phyloP scores from a whole-genome alignment of 2,113 vertebrate species.

The Galbula dea region DNA sequence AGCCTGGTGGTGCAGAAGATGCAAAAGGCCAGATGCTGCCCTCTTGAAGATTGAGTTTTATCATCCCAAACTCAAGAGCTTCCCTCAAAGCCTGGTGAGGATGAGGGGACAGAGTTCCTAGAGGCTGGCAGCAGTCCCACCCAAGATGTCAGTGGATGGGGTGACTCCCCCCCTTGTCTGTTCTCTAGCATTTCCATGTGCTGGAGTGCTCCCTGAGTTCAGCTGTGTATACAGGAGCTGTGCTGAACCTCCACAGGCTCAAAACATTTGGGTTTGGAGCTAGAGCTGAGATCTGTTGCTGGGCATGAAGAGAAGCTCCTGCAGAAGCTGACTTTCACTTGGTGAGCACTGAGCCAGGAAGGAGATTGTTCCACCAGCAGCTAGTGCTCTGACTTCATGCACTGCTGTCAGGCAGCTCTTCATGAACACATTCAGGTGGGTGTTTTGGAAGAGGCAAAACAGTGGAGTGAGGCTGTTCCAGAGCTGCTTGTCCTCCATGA shows the following conservation, averaged over 20 bases:
- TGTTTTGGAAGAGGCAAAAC: background rate
- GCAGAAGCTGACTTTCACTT: background rate
- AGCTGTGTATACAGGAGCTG: background rate
- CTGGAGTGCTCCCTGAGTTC: background rate
- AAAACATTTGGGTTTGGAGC: background rate
- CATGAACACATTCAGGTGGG: background rate
- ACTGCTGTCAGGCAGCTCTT: background rate
- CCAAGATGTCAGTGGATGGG: no score
- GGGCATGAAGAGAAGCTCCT: background rate
- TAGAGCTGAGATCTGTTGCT: background rate
- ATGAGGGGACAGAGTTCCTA: background rate
- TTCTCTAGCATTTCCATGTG: background rate
- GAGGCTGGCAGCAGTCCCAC: background rate
- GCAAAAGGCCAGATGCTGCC: background rate
- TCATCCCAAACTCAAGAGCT: fast-evolving
- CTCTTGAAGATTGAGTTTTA: background rate
- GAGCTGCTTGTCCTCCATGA: background rate
- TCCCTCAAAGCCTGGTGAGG: background rate
- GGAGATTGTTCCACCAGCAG: background rate
- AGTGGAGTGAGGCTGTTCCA: background rate
- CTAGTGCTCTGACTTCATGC: background rate
- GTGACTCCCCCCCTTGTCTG: no score
- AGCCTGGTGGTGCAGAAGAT: background rate
- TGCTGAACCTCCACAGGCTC: background rate
- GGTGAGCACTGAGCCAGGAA: background rate